Conservation (phyloP, 1,140 invertebrate species). For the Reticulitermes speratus region DNA sequence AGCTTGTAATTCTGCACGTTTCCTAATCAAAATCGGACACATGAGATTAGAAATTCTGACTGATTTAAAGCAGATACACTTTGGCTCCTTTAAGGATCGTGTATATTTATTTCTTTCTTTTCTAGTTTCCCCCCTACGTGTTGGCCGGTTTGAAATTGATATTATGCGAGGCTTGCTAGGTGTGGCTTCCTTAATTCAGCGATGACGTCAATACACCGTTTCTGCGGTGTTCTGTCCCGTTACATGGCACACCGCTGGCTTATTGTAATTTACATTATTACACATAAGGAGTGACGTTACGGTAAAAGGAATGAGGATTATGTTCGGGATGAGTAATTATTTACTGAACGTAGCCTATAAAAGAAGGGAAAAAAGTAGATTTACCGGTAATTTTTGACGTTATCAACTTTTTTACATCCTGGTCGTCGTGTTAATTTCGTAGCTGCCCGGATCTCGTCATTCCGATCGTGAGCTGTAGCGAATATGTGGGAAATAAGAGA, state of each 20-base stretch:
- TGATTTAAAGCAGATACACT: neutral
- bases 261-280: neutral
- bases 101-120: neutral
- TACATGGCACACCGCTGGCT: neutral
- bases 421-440: too few species aligned
- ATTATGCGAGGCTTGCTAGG: neutral
- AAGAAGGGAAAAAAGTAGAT: neutral
- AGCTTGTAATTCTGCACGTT: neutral
- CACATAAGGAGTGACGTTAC: neutral
- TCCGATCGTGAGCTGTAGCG: too few species aligned
- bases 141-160: conserved; percentile 5
- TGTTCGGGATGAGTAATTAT: neutral
- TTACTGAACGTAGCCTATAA: neutral
- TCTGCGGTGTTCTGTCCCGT: neutral
- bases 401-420: neutral
- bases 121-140: neutral
- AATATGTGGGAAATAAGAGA: too few species aligned
- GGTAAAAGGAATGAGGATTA: neutral
- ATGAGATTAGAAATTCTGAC: neutral
- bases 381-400: neutral
- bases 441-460: neutral
- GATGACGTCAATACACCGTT: neutral
- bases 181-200: neutral
- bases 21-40: neutral
- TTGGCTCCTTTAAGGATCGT: neutral